phyloP scores from a whole-genome alignment of 2,888 invertebrate species.

The Blastobasis adustella region DNA sequence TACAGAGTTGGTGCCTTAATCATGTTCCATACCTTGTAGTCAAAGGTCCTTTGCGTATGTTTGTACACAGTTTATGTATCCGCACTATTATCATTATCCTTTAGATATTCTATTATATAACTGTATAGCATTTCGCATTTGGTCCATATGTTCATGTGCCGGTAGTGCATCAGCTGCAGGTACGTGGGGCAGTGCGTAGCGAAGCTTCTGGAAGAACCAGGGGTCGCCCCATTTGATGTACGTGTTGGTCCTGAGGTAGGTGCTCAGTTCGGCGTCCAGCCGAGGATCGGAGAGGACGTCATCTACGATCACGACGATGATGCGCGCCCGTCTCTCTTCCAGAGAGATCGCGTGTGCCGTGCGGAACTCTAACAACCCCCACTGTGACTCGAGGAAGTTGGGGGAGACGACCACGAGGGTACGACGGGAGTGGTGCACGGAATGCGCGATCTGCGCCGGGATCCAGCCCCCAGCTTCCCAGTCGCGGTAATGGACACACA shows the following conservation, averaged over 20 bases:
- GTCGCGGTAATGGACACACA: slow-evolving; percentile 84
- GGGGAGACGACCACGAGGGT: slow-evolving; percentile 24
- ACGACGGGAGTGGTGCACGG: slow-evolving; percentile 79
- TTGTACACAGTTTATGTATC: no score
- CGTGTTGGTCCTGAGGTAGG: slow-evolving; percentile 83
- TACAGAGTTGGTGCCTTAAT: no score
- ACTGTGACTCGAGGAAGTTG: slow-evolving; percentile 52
- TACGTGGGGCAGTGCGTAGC: slow-evolving; percentile 77
- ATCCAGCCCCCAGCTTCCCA: slow-evolving; percentile 85
- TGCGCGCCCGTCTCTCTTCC: slow-evolving; percentile 74
- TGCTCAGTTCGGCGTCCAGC: slow-evolving; percentile 59
- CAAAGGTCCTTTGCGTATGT: no score
- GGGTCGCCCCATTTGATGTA: slow-evolving; percentile 87
- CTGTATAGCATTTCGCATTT: no score
- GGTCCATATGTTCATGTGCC: no score
- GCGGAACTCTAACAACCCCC: slow-evolving; percentile 77
- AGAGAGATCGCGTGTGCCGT: slow-evolving; percentile 64
- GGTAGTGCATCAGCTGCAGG: no score
- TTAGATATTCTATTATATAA: no score
- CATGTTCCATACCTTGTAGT: no score
- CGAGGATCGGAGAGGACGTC: slow-evolving; percentile 66
- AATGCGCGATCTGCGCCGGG: slow-evolving; percentile 78
- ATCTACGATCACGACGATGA: slow-evolving; percentile 82
- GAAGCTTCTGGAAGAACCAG: slow-evolving; percentile 85
- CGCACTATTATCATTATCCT: no score